Evolutionary conservation across 2,797 vertebrate genomes (phyloP).

Genomic region (Micropoecilia bifurca): DNA sequence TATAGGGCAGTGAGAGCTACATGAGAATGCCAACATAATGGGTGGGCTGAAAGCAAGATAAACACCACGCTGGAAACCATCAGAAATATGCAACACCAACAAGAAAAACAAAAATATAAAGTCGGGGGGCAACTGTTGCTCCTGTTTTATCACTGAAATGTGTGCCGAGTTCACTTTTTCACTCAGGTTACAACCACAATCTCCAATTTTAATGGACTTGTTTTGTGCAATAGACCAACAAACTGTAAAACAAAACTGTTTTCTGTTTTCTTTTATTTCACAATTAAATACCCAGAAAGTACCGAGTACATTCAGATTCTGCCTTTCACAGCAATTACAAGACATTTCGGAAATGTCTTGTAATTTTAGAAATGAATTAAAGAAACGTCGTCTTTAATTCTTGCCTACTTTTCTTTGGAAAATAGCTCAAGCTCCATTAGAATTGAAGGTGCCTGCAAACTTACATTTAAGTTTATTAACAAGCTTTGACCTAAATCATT

Average conservation of each 20-base stretch:
- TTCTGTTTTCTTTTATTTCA: background rate
- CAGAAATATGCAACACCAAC: slow-evolving; percentile 76
- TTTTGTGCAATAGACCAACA: background rate
- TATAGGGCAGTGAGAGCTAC: slow-evolving; percentile 64
- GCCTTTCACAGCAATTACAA: background rate
- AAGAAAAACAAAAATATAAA: slow-evolving; percentile 76
- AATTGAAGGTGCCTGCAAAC: background rate
- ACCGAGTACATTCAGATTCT: background rate
- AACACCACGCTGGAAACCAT: slow-evolving; percentile 71
- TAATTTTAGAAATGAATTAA: no score
- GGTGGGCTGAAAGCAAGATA: slow-evolving; percentile 82
- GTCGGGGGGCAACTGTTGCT: slow-evolving; percentile 53
- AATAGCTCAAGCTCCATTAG: background rate
- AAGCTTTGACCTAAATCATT: background rate
- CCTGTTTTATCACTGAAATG: slow-evolving; percentile 12
- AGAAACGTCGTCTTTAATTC: background rate
- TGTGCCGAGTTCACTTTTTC: background rate
- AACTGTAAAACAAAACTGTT: background rate
- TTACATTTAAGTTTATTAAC: background rate
- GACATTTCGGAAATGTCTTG: background rate
- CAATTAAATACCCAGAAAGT: background rate
- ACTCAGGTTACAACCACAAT: background rate
- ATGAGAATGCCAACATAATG: slow-evolving; percentile 81
- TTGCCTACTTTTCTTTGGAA: background rate
- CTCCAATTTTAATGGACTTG: background rate